Evolutionary conservation across 2,113 vertebrate species (phyloP).

Genomic region (Acinonyx jubatus): DNA sequence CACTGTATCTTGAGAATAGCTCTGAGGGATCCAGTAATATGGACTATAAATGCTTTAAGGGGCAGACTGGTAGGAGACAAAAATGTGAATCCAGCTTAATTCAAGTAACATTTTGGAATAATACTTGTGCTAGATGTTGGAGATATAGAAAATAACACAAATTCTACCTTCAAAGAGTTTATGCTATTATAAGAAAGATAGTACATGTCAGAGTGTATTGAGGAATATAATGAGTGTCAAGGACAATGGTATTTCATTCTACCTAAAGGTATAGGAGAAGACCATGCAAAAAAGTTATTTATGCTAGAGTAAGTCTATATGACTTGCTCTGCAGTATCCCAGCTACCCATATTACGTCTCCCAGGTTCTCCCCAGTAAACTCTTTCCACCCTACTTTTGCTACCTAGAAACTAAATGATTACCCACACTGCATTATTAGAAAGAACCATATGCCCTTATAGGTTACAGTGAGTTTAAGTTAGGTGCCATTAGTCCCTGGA

Average conservation of each 20-base stretch:
- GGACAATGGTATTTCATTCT: not conserved
- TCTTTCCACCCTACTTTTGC: not conserved
- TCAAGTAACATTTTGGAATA: slow-evolving; percentile 46
- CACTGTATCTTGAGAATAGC: not conserved
- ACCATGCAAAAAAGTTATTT: not conserved
- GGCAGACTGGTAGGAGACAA: not conserved
- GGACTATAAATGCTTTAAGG: not conserved
- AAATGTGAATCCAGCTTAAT: slow-evolving; percentile 26
- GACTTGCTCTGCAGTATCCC: not conserved
- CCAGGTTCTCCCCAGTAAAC: not conserved
- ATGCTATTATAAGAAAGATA: not conserved
- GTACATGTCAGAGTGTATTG: not conserved
- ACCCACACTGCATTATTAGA: not conserved
- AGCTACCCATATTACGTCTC: not conserved
- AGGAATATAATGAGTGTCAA: not conserved
- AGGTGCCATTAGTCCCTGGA: not conserved
- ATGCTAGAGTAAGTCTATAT: not conserved
- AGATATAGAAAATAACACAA: not conserved
- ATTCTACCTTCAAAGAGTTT: not conserved
- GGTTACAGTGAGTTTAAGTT: not conserved
- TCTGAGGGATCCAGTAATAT: not conserved
- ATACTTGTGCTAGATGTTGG: not conserved
- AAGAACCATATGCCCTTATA: not conserved
- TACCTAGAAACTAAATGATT: not conserved
- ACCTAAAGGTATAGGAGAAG: not conserved